Base-by-base conservation (phyloP, 2,888 invertebrate genomes). In the Aporophyla lueneburgensis region DNA sequence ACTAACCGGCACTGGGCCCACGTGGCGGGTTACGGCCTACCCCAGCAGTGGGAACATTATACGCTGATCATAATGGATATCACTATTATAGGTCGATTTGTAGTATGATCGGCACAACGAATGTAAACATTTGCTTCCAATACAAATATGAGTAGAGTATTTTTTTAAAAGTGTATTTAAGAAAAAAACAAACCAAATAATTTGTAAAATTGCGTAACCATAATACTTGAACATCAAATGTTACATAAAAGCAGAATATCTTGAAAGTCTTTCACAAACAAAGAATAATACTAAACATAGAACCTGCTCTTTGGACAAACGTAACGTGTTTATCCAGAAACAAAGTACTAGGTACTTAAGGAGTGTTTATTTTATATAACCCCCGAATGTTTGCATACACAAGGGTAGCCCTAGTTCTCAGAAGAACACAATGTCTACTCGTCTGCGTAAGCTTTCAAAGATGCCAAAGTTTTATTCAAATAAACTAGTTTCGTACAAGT, bases 251-350 rank as follows among this genome's bases (percentile, higher is more conserved):
- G 14, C 33, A 24, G 6, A 33, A 16, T 16, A 14, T 63, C 16
- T 56, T 56, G 10, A 21, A 51, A 56, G 21, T 24, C 12, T 10
- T 51, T 62, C 5, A 46, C 51, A 65, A 70, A 77, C 49, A 69
- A 58, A 63, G 27, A 43, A 4, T 54, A 33, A 54, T 14, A 19
- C 24, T n/a, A 54, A 67, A 51, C 58, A 63, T 16, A 58, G 14
- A 62, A 53, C 40, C 21, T 54, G 14, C 56, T 40, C 24, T 76
- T 67, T 9, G n/a, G 24, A 33, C 40, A 77, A 27, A 49, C 53
- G 56, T 76, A 54, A 79, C 14, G 14, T 81, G 53, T 79, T 79
- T 81, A 40, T 68, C n/a, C 19, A 10, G 12, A 67, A 81, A 82
- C 77, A 56, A 53, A 59, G 81, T 70, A 49, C 12, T 14, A 46